Percentiles rank a stretch among this genome's conserved stretches.
These are phyloP conservation scores for Rynchops niger DNA, from an alignment of 2,113 vertebrate species.

Conservation along the genomic window DNA sequence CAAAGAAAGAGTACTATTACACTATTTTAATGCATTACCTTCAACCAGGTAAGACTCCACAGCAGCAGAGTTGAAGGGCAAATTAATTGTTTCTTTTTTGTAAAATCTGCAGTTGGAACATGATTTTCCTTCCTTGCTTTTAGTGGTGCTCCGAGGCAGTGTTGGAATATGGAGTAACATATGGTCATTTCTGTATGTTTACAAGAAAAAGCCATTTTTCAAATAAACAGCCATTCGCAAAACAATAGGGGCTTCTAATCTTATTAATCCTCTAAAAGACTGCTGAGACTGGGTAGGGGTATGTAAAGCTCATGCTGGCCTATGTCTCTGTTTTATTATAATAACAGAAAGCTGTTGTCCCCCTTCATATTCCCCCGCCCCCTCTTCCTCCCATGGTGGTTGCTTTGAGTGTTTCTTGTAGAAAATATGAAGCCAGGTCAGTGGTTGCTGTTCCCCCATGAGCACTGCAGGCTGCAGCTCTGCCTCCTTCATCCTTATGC, in stretches of 20 bases:
- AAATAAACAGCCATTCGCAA: constrained; percentile 59
- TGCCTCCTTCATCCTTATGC: background rate
- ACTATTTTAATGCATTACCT: background rate
- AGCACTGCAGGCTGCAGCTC: background rate
- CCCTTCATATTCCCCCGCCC: background rate
- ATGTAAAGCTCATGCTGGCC: background rate
- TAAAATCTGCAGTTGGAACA: background rate
- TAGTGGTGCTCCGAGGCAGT: background rate
- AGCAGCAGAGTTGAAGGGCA: background rate
- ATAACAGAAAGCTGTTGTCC: constrained; percentile 2
- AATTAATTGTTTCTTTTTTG: background rate
- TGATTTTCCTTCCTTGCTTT: background rate
- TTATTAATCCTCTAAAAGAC: constrained; percentile 69
- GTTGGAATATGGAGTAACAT: background rate
- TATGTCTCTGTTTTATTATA: constrained; percentile 6
- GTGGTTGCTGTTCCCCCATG: background rate
- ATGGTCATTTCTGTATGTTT: constrained; percentile 53
- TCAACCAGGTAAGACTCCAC: background rate
- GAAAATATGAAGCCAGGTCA: background rate
- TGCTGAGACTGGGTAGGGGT: background rate
- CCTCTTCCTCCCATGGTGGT: background rate
- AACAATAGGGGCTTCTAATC: constrained; percentile 64
- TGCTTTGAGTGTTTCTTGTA: background rate
- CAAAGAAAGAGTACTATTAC: background rate
- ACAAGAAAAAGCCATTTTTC: constrained; percentile 46